Evolutionary conservation across 2,797 vertebrate genomes (phyloP).

Genomic region (Acanthornis magna): DNA sequence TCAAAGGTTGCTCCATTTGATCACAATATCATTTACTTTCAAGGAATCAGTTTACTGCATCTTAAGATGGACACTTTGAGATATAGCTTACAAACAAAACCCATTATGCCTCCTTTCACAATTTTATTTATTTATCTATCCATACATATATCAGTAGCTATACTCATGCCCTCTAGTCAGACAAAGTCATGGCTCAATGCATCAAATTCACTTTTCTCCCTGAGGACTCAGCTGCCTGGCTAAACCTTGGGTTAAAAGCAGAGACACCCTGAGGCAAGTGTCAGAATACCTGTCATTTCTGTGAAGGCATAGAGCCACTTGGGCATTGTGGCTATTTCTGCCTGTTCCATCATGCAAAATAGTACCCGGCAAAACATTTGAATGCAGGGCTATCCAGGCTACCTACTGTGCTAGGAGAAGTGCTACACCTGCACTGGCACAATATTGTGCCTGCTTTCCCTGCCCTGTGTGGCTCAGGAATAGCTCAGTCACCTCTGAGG

Average conservation of each 20-base stretch:
- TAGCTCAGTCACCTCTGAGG: rapidly evolving
- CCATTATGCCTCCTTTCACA: neutral
- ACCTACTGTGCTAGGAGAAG: neutral
- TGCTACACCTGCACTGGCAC: neutral
- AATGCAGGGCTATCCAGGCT: neutral
- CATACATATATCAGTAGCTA: no score
- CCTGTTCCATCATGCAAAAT: neutral
- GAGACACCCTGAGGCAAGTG: neutral
- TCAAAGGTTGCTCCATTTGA: neutral
- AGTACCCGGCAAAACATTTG: neutral
- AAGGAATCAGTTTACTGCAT: neutral
- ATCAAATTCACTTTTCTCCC: neutral
- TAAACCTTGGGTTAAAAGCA: neutral
- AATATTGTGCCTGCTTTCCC: neutral
- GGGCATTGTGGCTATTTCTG: neutral
- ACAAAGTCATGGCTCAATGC: neutral
- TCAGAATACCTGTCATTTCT: neutral
- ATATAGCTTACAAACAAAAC: neutral
- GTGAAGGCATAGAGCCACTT: neutral
- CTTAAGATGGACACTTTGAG: neutral
- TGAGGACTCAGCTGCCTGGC: neutral
- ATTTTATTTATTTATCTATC: neutral
- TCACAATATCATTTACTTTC: neutral
- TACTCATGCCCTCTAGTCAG: neutral
- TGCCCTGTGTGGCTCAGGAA: neutral